Conservation (phyloP, 2,888 invertebrate species). For the Tetramorium bicarinatum region DNA sequence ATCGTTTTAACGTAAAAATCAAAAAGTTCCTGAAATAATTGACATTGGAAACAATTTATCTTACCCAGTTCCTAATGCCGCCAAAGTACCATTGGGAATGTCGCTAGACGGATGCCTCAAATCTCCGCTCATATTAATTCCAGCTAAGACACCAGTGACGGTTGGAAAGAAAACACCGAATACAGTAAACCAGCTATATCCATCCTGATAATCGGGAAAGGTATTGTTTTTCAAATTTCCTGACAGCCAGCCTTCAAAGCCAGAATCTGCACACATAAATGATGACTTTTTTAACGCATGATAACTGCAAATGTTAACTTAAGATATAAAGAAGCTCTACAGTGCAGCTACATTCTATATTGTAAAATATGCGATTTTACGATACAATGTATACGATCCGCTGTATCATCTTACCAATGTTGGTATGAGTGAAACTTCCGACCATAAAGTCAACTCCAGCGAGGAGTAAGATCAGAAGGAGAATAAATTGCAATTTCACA, state of each 20-base stretch:
- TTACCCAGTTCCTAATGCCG: constrained; percentile 96
- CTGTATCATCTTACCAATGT: constrained; percentile 88
- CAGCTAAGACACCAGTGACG: constrained; percentile 98
- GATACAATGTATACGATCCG: not conserved
- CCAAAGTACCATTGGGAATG: constrained; percentile 97
- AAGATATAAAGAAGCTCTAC: not conserved
- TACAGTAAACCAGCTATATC: constrained; percentile 97
- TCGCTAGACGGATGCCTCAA: constrained; percentile 96
- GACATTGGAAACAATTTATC: not conserved
- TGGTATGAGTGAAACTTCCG: constrained; percentile 94
- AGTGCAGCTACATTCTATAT: not conserved
- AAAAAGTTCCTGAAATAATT: not conserved
- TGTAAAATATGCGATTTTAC: not conserved
- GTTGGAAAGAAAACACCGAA: constrained; percentile 99
- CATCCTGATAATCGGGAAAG: constrained; percentile 92
- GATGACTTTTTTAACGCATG: not conserved
- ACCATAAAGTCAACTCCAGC: constrained; percentile 98
- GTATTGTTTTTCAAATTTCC: constrained; percentile 94
- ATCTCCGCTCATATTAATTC: constrained; percentile 99
- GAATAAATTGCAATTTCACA: constrained; percentile 96
- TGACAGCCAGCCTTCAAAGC: constrained; percentile 95
- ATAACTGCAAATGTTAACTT: not conserved
- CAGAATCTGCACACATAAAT: constrained; percentile 88
- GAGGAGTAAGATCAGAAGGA: constrained; percentile 94
- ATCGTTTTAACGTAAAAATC: not conserved